Percentiles rank a stretch among this genome's conserved stretches.
phyloP scores from a whole-genome alignment of 2,888 invertebrate species.

The Neria commutata region DNA sequence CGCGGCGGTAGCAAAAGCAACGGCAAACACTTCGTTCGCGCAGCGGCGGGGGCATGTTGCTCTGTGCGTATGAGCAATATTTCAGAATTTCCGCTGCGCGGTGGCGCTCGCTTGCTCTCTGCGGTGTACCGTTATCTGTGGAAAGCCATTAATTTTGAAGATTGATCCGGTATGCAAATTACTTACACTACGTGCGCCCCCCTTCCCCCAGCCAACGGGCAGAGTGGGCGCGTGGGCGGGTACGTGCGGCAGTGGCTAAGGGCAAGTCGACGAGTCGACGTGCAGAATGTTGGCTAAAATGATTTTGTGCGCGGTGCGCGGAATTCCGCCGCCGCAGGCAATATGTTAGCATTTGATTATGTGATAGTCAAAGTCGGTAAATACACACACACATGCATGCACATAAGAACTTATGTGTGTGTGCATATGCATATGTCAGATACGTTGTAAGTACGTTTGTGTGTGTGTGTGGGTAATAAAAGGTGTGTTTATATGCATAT shows the following conservation, averaged over 20 bases:
- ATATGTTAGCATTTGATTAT: background rate
- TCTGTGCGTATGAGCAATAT: constrained; percentile 51
- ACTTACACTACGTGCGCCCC: constrained; percentile 44
- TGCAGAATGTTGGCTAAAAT: background rate
- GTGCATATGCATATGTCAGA: background rate
- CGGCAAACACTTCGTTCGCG: constrained; percentile 38
- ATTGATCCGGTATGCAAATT: constrained; percentile 60
- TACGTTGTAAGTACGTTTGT: background rate
- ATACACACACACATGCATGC: background rate
- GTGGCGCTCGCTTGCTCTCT: constrained; percentile 29
- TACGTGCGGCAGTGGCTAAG: constrained; percentile 30
- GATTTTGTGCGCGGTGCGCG: constrained; percentile 8
- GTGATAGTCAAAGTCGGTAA: background rate
- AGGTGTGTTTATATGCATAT: too few species aligned
- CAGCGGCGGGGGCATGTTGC: constrained; percentile 33
- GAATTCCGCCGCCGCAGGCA: background rate
- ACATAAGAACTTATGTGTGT: constrained; percentile 7
- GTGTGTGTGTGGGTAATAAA: constrained; percentile 2
- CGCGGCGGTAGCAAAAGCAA: too few species aligned
- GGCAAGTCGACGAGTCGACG: background rate
- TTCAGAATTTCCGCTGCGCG: constrained; percentile 40
- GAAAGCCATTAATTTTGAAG: constrained; percentile 59
- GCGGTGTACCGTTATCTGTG: constrained; percentile 54
- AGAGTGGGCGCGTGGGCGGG: constrained; percentile 29
- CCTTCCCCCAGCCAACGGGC: background rate